These are phyloP conservation scores for Geotrypetes seraphini DNA, from an alignment of 2,797 vertebrate species.

Conservation along the genomic window DNA sequence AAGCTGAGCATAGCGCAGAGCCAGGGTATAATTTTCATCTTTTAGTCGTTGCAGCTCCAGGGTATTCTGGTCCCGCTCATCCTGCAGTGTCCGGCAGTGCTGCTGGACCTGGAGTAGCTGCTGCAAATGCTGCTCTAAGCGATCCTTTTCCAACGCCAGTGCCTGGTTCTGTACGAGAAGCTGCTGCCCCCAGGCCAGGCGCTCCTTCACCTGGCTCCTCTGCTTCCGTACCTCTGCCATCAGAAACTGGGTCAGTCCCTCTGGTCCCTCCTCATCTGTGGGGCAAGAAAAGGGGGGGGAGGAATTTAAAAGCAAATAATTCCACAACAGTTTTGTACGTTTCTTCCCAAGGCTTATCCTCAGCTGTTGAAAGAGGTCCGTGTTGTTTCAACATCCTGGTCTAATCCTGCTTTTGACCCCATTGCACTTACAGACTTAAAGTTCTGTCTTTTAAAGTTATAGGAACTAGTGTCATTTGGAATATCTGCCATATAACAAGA, in stretches of 20 bases:
- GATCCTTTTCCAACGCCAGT: conserved; percentile 71
- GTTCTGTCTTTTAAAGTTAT: too few relatives aligned
- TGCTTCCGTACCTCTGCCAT: conserved; percentile 82
- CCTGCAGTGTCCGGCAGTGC: conserved; percentile 70
- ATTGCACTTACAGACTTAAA: too few relatives aligned
- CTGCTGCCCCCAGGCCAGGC: conserved; percentile 70
- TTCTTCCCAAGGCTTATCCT: not conserved
- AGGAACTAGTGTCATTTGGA: too few relatives aligned
- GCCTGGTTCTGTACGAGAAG: conserved; percentile 73
- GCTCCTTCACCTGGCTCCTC: conserved; percentile 68
- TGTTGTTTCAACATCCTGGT: too few relatives aligned
- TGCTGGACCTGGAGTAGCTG: conserved; percentile 66
- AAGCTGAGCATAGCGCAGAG: conserved; percentile 78
- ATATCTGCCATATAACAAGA: too few relatives aligned
- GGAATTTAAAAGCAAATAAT: too few relatives aligned
- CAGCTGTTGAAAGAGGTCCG: too few relatives aligned
- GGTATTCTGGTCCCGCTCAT: conserved; percentile 67
- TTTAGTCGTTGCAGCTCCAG: conserved; percentile 78
- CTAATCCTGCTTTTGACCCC: too few relatives aligned
- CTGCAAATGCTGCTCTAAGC: conserved; percentile 63
- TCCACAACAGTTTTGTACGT: not conserved
- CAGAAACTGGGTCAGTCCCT: conserved; percentile 89
- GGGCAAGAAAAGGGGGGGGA: not conserved
- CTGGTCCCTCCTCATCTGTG: conserved; percentile 84
- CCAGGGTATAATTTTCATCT: conserved; percentile 80